A percentile compares a stretch with the other conserved stretches of the same genome.
Conservation (phyloP, 2,113 vertebrate species). For the Abramis brama region DNA sequence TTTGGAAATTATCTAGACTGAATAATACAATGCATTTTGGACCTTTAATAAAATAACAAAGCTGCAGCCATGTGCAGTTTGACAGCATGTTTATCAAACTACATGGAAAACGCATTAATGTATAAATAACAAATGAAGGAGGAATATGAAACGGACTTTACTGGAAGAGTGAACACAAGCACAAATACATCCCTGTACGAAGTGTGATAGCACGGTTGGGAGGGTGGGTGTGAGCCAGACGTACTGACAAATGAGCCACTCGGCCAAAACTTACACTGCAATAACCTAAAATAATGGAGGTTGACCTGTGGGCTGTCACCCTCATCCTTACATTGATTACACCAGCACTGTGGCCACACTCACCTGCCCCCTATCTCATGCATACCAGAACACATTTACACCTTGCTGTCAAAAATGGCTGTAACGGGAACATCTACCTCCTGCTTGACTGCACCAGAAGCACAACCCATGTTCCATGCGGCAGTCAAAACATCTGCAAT, state of each 20-base stretch:
- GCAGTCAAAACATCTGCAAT: neutral
- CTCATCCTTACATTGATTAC: constrained; percentile 58
- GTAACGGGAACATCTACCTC: constrained; percentile 2
- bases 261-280: constrained; percentile 51
- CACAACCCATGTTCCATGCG: neutral
- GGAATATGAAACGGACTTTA: neutral
- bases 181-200: neutral
- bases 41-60: constrained; percentile 5
- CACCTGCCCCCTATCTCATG: constrained; percentile 12
- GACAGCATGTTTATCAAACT: constrained; percentile 20
- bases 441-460: constrained; percentile 14
- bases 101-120: neutral
- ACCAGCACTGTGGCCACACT: constrained; percentile 27
- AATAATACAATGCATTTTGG: neutral
- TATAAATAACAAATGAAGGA: constrained; percentile 20
- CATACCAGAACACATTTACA: constrained; percentile 33
- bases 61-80: neutral
- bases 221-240: constrained; percentile 24
- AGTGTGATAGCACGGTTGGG: neutral
- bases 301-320: constrained; percentile 53
- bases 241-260: constrained; percentile 55
- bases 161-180: neutral
- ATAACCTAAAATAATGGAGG: constrained; percentile 62
- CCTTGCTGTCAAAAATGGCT: neutral
- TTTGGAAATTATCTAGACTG: neutral